A percentile compares a stretch with the other conserved stretches of the same genome.
phyloP scores from a whole-genome alignment of 2,888 invertebrate species.

The Andrena praecox region DNA sequence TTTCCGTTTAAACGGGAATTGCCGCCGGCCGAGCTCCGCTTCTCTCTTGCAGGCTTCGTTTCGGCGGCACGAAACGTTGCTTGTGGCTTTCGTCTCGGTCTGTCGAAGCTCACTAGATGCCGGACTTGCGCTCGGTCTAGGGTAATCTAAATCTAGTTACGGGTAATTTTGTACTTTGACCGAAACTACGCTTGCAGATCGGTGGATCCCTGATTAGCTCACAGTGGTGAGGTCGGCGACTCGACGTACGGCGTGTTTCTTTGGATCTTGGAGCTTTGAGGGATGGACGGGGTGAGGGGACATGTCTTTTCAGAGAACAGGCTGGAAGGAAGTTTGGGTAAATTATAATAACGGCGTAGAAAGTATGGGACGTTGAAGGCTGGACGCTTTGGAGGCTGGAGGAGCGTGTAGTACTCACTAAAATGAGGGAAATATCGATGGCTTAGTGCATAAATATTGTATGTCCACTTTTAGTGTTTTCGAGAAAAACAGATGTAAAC shows the following conservation, averaged over 20 bases:
- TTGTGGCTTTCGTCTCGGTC: not conserved
- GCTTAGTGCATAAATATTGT: not conserved
- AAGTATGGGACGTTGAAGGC: too few relatives aligned
- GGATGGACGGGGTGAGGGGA: not conserved
- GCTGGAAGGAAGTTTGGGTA: too few relatives aligned
- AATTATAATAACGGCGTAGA: too few relatives aligned
- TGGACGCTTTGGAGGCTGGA: not conserved
- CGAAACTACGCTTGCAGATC: conserved; percentile 34
- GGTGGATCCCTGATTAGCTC: conserved; percentile 39
- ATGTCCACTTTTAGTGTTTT: too few relatives aligned
- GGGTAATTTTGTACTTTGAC: conserved; percentile 68
- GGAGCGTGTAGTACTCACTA: not conserved
- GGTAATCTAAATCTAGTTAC: conserved; percentile 40
- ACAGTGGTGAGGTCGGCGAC: conserved; percentile 1
- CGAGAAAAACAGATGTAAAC: too few relatives aligned
- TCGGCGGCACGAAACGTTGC: not conserved
- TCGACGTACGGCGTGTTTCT: conserved; percentile 59
- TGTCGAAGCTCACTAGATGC: not conserved
- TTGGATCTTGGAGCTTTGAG: too few relatives aligned
- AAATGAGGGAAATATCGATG: not conserved
- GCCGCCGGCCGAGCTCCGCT: too few relatives aligned
- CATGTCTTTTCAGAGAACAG: not conserved
- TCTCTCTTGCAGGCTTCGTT: not conserved
- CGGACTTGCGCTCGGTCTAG: not conserved
- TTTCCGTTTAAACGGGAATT: not conserved